Evolutionary conservation across 2,888 invertebrate species (phyloP).

Genomic region (Cabera pusaria): DNA sequence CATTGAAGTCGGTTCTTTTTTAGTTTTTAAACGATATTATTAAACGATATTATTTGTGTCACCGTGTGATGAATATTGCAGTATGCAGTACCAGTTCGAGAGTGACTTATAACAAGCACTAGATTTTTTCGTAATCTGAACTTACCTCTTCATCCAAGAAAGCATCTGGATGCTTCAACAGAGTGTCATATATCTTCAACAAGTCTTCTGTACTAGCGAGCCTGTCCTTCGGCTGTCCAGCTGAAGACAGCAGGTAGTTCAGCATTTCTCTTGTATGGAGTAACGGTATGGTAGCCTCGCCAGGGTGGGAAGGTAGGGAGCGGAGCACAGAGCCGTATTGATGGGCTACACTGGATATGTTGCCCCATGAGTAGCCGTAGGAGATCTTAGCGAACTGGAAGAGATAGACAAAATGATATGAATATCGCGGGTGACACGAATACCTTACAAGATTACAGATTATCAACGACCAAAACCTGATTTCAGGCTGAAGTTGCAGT

Average conservation of each 20-base stretch:
- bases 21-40: too few species aligned
- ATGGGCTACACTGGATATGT: constrained; percentile 79
- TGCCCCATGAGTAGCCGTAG: constrained; percentile 86
- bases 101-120: too few species aligned
- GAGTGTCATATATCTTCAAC: constrained; percentile 77
- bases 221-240: constrained; percentile 56
- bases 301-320: constrained; percentile 81
- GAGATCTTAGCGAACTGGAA: constrained; percentile 69
- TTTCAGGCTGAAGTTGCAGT: too few species aligned
- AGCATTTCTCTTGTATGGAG: constrained; percentile 83
- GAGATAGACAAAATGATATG: too few species aligned
- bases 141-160: constrained; percentile 89
- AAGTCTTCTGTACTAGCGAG: constrained; percentile 86
- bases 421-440: too few species aligned
- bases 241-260: constrained; percentile 71
- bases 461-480: too few species aligned
- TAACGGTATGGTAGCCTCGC: constrained; percentile 86
- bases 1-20: too few species aligned
- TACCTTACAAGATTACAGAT: too few species aligned
- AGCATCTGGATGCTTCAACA: constrained; percentile 81
- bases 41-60: too few species aligned
- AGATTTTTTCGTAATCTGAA: too few species aligned
- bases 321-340: constrained; percentile 82
- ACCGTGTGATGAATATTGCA: too few species aligned
- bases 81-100: too few species aligned